Percentiles rank a stretch among this genome's conserved stretches.
These are phyloP conservation scores for Cremastobaeus sp. DNA, from an alignment of 2,888 invertebrate species.

Conservation along the genomic window DNA sequence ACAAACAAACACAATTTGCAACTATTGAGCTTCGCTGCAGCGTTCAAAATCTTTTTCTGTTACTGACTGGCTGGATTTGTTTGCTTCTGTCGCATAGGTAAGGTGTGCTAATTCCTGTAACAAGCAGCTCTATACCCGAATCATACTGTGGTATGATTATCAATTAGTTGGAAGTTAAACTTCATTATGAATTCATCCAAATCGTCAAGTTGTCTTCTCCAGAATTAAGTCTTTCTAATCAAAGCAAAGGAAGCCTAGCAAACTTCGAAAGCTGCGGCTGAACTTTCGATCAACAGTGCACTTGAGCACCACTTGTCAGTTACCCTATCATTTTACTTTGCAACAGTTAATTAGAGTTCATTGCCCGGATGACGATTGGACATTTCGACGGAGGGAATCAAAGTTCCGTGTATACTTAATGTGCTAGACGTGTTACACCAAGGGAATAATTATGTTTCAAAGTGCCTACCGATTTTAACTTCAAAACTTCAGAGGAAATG, in stretches of 20 bases:
- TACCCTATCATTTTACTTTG: constrained; percentile 49
- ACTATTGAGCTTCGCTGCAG: not conserved
- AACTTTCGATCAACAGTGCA: constrained; percentile 59
- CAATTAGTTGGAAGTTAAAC: constrained; percentile 42
- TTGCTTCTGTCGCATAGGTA: not conserved
- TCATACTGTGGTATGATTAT: constrained; percentile 24
- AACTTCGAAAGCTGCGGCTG: constrained; percentile 54
- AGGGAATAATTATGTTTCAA: no score
- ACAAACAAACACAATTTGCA: not conserved
- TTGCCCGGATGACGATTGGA: constrained; percentile 26
- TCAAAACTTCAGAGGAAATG: no score
- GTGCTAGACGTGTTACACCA: no score
- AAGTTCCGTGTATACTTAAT: no score
- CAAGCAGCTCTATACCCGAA: constrained; percentile 16
- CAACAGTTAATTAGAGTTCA: constrained; percentile 47
- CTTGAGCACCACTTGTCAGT: constrained; percentile 46
- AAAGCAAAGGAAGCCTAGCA: constrained; percentile 52
- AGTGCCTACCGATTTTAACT: no score
- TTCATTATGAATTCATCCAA: constrained; percentile 46
- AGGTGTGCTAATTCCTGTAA: constrained; percentile 13
- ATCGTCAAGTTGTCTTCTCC: constrained; percentile 51
- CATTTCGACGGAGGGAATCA: constrained; percentile 9
- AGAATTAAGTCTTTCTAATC: constrained; percentile 56
- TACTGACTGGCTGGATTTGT: not conserved
- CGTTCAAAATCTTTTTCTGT: not conserved